These are phyloP conservation scores for Molanna angustata DNA, from an alignment of 2,888 invertebrate genomes.

Conservation along the genomic window DNA sequence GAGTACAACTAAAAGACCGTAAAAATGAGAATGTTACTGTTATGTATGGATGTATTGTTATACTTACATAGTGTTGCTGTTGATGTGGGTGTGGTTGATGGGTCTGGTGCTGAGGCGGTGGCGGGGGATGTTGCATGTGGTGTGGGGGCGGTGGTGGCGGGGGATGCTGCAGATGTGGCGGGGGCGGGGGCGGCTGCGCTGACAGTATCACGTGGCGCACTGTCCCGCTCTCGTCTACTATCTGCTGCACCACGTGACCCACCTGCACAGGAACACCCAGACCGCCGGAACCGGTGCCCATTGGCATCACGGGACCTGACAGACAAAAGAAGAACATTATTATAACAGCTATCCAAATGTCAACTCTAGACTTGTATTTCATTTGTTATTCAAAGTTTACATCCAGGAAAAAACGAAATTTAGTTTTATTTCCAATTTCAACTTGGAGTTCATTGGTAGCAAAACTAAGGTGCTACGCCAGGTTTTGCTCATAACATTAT, in stretches of 20 bases:
- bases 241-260: conserved; percentile 88
- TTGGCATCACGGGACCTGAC: conserved; percentile 81
- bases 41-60: too few relatives aligned
- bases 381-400: too few relatives aligned
- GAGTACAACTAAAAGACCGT: too few relatives aligned
- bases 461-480: too few relatives aligned
- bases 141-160: conserved; percentile 74
- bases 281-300: conserved; percentile 68
- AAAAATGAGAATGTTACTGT: too few relatives aligned
- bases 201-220: conserved; percentile 87
- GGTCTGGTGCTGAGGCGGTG: conserved; percentile 66
- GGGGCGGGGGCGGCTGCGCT: conserved; percentile 57
- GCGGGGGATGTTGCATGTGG: conserved; percentile 50
- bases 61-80: conserved; percentile 64
- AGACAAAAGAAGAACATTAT: too few relatives aligned
- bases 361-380: too few relatives aligned
- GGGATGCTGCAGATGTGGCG: conserved; percentile 63
- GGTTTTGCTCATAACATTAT: too few relatives aligned
- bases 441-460: too few relatives aligned
- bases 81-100: conserved; percentile 65
- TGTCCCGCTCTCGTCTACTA: conserved; percentile 86
- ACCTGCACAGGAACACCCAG: conserved; percentile 80
- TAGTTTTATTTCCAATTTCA: too few relatives aligned
- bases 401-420: too few relatives aligned
- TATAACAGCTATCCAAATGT: too few relatives aligned